phyloP scores from a whole-genome alignment of 2,888 invertebrate genomes.

The Chrysomela aeneicollis region DNA sequence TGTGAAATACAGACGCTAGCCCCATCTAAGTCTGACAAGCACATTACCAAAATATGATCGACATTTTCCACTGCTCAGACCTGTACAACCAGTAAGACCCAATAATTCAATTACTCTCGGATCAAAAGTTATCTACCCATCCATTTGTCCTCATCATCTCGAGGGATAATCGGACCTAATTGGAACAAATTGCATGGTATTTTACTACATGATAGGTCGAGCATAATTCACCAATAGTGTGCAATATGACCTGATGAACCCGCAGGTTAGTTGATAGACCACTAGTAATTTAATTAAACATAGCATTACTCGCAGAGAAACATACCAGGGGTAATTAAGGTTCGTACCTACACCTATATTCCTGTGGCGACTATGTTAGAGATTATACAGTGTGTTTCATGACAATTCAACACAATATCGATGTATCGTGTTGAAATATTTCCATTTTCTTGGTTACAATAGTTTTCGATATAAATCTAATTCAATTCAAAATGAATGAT shows the following conservation, averaged over 20 bases:
- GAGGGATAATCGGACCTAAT: not conserved
- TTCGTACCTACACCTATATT: no score
- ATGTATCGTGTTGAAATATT: no score
- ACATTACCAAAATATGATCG: not conserved
- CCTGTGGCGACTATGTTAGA: no score
- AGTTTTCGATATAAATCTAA: no score
- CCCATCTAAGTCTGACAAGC: no score
- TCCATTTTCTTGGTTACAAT: no score
- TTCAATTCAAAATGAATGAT: no score
- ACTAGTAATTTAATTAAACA: constrained; percentile 1
- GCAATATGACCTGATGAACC: not conserved
- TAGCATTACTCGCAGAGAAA: not conserved
- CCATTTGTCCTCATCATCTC: not conserved
- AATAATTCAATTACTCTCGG: not conserved
- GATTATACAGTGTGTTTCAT: no score
- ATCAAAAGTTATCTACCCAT: not conserved
- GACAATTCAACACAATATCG: no score
- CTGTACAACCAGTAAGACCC: not conserved
- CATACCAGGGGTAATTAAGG: no score
- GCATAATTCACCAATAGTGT: not conserved
- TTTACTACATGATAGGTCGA: not conserved
- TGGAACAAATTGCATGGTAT: constrained; percentile 7
- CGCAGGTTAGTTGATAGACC: not conserved
- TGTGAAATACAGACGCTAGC: no score
- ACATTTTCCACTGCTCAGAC: not conserved